A percentile compares a stretch with the other conserved stretches of the same genome.
Conservation (phyloP, 2,113 vertebrate genomes). For the Mormoops blainvillei region DNA sequence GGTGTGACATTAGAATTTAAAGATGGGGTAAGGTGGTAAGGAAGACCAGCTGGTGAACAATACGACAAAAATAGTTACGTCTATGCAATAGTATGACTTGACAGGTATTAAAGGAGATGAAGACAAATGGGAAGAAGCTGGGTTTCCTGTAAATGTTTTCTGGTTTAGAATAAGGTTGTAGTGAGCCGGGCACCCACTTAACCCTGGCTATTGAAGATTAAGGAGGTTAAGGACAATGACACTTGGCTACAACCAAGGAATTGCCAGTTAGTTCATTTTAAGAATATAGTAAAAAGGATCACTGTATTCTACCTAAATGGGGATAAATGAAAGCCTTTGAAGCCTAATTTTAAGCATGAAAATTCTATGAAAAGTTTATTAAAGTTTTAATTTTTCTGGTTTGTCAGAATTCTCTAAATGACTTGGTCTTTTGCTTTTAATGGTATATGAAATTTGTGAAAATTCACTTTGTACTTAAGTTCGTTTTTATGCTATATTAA, state of each 20-base stretch:
- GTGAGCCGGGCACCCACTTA: neutral
- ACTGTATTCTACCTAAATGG: neutral
- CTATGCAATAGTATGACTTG: neutral
- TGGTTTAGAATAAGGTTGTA: neutral
- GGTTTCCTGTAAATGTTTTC: neutral
- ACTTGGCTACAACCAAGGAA: neutral
- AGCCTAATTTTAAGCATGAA: neutral
- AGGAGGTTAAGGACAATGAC: neutral
- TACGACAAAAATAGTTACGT: neutral
- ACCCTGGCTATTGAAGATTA: neutral
- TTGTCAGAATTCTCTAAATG: neutral
- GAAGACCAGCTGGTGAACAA: neutral
- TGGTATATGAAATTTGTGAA: neutral
- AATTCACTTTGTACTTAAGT: neutral
- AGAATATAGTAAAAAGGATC: neutral
- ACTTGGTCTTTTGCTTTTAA: neutral
- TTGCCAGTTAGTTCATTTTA: neutral
- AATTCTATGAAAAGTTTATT: neutral
- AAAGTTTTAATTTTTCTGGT: neutral
- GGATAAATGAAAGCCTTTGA: neutral
- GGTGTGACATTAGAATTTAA: neutral
- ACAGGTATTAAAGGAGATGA: neutral
- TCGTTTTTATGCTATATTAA: neutral
- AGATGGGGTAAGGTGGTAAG: neutral
- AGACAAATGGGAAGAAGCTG: neutral